Conservation (phyloP, 1,140 invertebrate species). For the Achroia grisella region DNA sequence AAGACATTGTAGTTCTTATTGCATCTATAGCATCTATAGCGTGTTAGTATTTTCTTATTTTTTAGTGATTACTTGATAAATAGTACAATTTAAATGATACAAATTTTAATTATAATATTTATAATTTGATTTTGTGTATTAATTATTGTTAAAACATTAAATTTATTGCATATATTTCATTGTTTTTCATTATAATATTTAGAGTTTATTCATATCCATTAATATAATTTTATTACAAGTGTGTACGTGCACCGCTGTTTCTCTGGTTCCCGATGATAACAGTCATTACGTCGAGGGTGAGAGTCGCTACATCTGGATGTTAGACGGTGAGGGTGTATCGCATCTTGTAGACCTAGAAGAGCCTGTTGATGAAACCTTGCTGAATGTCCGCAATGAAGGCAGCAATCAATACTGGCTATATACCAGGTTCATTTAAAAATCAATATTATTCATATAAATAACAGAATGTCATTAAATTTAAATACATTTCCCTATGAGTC, state of each 20-base stretch:
- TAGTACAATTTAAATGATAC: too few relatives aligned
- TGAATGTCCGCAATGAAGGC: constrained; percentile 28
- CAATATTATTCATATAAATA: not conserved
- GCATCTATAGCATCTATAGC: not conserved
- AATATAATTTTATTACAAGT: constrained; percentile 25
- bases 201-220: not conserved
- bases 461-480: too few relatives aligned
- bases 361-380: constrained; percentile 15
- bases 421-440: constrained; percentile 38
- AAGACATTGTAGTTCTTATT: not conserved
- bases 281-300: constrained; percentile 50
- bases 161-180: too few relatives aligned
- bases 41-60: not conserved
- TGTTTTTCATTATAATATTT: too few relatives aligned
- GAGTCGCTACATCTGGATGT: constrained; percentile 54
- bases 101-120: too few relatives aligned
- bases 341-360: constrained; percentile 40
- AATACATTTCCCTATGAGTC: too few relatives aligned
- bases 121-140: too few relatives aligned
- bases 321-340: constrained; percentile 31
- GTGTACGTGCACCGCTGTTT: constrained; percentile 23
- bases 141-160: too few relatives aligned
- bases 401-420: constrained; percentile 48
- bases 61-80: too few relatives aligned
- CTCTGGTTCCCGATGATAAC: constrained; percentile 38